Conservation (phyloP, 2,888 invertebrate species). For the Polydesmus complanatus region DNA sequence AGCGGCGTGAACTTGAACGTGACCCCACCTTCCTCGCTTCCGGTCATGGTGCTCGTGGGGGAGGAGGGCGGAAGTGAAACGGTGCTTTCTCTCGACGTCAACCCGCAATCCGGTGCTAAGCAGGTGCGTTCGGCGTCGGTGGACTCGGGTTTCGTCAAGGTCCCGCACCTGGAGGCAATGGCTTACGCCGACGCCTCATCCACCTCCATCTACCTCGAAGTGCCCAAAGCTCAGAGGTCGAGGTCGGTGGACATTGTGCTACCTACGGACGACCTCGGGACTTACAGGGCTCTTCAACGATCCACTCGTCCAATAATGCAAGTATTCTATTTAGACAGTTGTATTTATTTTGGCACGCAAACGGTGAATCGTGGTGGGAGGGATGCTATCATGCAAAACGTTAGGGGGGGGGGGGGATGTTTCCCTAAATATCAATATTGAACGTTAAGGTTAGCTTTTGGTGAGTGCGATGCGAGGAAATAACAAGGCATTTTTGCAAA, state of each 20-base stretch:
- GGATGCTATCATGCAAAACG: no score
- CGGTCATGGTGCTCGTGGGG: slow-evolving; percentile 17
- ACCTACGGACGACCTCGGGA: slow-evolving; percentile 68
- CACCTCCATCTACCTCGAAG: slow-evolving; percentile 40
- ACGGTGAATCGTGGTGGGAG: no score
- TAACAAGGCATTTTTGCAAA: no score
- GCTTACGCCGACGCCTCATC: slow-evolving; percentile 49
- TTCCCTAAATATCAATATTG: no score
- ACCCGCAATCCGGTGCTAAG: slow-evolving; percentile 48
- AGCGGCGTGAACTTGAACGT: slow-evolving; percentile 5
- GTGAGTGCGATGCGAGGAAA: no score
- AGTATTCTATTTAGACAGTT: no score
- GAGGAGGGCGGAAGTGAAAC: slow-evolving; percentile 32
- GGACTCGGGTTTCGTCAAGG: slow-evolving; percentile 64
- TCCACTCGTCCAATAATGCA: background rate
- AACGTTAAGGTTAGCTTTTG: no score
- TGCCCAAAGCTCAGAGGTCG: slow-evolving; percentile 45
- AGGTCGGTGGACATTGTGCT: slow-evolving; percentile 76
- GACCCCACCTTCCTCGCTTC: slow-evolving; percentile 18
- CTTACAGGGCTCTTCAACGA: slow-evolving; percentile 56
- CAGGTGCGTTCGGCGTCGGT: slow-evolving; percentile 76
- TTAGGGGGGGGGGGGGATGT: no score
- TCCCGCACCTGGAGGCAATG: slow-evolving; percentile 19
- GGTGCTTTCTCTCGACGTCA: slow-evolving; percentile 64
- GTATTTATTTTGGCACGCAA: no score